Evolutionary conservation across 2,888 invertebrate genomes (phyloP).

Genomic region (Loripinus fragilis): DNA sequence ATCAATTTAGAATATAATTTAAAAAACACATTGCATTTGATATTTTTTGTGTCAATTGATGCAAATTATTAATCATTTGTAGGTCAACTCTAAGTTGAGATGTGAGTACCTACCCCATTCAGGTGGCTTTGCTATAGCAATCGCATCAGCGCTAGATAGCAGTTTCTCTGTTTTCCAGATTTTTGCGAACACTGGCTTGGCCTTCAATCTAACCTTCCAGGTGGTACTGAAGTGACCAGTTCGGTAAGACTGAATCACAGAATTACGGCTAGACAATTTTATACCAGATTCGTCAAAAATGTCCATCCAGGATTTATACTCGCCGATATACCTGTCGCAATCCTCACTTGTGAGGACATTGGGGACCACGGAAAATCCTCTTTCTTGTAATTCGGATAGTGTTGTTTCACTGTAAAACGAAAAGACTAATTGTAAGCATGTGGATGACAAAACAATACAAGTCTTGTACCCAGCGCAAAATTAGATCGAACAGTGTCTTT

Average conservation of each 20-base stretch:
- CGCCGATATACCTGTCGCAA: conserved; percentile 41
- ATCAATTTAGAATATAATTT: too few relatives aligned
- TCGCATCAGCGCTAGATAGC: conserved; percentile 58
- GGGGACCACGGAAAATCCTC: conserved; percentile 38
- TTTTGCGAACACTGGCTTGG: conserved; percentile 52
- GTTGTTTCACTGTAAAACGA: neutral
- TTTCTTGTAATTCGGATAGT: neutral
- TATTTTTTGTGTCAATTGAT: too few relatives aligned
- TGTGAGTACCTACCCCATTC: conserved; percentile 46
- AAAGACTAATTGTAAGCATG: too few relatives aligned
- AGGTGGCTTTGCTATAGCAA: conserved; percentile 63
- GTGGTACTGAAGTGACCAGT: conserved; percentile 47
- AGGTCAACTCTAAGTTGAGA: too few relatives aligned
- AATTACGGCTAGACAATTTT: conserved; percentile 36
- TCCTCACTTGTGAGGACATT: conserved; percentile 42
- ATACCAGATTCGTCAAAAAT: conserved; percentile 40
- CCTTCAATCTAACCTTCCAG: conserved; percentile 55
- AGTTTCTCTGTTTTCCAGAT: conserved; percentile 65
- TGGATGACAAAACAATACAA: too few relatives aligned
- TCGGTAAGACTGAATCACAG: conserved; percentile 51
- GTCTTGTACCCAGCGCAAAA: too few relatives aligned
- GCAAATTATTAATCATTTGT: too few relatives aligned
- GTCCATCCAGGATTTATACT: conserved; percentile 51
- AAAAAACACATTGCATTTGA: too few relatives aligned
- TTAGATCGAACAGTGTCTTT: too few relatives aligned